These are phyloP conservation scores for Alviniconcha marisindica DNA, from an alignment of 1,140 invertebrate species.

Conservation along the genomic window DNA sequence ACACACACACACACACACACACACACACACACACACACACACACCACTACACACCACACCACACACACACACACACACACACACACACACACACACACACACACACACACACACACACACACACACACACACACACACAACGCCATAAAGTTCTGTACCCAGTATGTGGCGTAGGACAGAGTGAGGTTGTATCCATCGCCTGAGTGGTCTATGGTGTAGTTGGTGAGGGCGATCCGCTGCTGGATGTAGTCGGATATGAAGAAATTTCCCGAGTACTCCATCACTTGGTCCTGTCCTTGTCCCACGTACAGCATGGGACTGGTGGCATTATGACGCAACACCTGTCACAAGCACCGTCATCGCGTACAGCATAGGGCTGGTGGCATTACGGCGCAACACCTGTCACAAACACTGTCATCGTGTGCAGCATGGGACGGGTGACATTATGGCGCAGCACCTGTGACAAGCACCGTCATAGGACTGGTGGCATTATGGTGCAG, in stretches of 20 bases:
- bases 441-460: too few species aligned
- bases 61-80: conserved; percentile 9
- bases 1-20: not conserved
- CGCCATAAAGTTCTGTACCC: not conserved
- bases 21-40: not conserved
- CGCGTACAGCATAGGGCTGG: too few species aligned
- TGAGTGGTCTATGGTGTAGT: not conserved
- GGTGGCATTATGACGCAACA: conserved; percentile 29
- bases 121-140: not conserved
- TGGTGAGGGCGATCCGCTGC: conserved; percentile 32
- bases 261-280: conserved; percentile 38
- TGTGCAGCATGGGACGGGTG: too few species aligned
- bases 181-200: conserved; percentile 2
- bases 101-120: conserved; percentile 7
- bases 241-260: conserved; percentile 34
- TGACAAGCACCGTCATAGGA: too few species aligned
- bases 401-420: too few species aligned
- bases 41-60: not conserved
- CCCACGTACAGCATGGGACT: conserved; percentile 42
- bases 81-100: conserved; percentile 19
- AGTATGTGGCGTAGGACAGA: not conserved
- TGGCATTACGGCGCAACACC: too few species aligned
- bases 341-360: too few species aligned
- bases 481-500: too few species aligned
- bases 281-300: conserved; percentile 12